Evolutionary conservation across 1,140 invertebrate genomes (phyloP), one percentile per base, ranked within the genome.

Genomic region (Neocloeon triangulifer): DNA sequence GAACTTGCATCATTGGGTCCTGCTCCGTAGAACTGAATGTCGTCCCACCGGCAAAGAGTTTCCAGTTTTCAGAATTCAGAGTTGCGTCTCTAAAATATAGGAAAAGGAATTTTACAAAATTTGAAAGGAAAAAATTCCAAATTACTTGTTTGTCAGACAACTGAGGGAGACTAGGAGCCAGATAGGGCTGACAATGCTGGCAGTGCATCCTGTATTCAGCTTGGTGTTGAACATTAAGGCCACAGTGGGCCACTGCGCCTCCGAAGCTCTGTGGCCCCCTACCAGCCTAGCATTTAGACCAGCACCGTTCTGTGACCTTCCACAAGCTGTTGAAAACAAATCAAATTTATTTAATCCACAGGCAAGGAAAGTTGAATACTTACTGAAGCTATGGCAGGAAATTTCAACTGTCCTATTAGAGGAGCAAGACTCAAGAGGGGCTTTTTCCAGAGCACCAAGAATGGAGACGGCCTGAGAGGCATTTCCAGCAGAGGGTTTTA

Each of bases 91-190:
- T 59, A 37, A 12, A 43, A 38, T 39, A 12, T 22, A 27, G 36
- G 25, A 36, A 15, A 4, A 22, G 12, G 30, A n/a, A n/a, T n/a
- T n/a, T n/a, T n/a, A n/a, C n/a, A n/a, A n/a, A n/a, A n/a, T n/a
- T 28, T 28, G 7, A 13, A 28, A 28, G 8, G 7, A 7, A 28
- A 28, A 10, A 7, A 28, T 15, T 14, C 8, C 9, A 25, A 10
- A 7, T 17, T 46, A 61, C 58, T 47, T 58, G 3, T 35, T 36
- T 36, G 55, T 42, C 27, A 66, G 49, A 33, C 66, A 70, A 1
- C 58, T 62, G 37, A 63, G 64, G 40, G 63, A 62, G 5, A 63
- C 56, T 20, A 69, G 42, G 12, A 57, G 52, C 54, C 66, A 64
- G 40, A 53, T 52, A 2, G 65, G 64, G 25, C 60, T 53, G 13